phyloP scores from a whole-genome alignment of 2,113 vertebrate species.

The Rattus rattus region DNA sequence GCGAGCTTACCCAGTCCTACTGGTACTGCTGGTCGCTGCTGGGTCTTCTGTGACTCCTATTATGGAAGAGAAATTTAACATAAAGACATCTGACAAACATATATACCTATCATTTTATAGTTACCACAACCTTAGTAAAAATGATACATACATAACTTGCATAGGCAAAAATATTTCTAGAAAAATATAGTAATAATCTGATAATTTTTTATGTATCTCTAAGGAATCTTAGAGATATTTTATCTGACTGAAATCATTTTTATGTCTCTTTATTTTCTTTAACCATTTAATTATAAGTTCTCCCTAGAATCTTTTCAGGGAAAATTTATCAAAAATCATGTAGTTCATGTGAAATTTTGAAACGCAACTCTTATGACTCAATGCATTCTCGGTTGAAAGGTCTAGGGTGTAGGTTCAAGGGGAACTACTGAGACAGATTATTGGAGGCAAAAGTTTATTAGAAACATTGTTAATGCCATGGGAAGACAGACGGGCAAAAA shows the following conservation, averaged over 20 bases:
- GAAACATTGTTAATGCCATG: neutral
- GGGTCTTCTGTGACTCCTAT: neutral
- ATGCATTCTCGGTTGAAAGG: neutral
- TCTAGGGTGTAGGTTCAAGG: neutral
- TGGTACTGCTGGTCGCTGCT: neutral
- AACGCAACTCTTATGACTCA: neutral
- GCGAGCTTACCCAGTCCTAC: neutral
- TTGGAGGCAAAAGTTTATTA: neutral
- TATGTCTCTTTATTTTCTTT: neutral
- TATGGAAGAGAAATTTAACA: neutral
- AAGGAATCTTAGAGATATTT: neutral
- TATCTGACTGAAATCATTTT: neutral
- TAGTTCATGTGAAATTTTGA: neutral
- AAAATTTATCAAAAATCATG: neutral
- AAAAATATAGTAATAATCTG: neutral
- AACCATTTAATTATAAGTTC: neutral
- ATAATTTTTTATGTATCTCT: neutral
- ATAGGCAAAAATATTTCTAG: neutral
- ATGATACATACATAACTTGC: neutral
- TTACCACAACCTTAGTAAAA: neutral
- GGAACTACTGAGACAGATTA: too few relatives aligned
- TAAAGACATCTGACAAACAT: neutral
- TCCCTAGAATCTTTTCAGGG: neutral
- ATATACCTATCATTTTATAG: neutral
- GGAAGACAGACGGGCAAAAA: neutral